Conservation (phyloP, 37 sponge, comb jelly and placozoan species). For the Hexactinellida sp. region DNA sequence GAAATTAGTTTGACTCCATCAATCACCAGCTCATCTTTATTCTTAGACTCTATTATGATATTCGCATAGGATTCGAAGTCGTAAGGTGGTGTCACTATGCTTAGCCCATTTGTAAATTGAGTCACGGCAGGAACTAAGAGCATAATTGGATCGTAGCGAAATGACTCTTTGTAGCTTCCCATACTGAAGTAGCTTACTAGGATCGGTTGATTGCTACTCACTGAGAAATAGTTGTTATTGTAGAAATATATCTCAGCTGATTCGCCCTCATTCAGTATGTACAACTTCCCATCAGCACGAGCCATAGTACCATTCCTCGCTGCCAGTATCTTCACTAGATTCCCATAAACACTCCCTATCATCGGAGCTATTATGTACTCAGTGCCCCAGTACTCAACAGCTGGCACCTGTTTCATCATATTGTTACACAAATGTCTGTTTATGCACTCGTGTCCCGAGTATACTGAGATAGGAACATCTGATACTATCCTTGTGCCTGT, state of each 20-base stretch:
- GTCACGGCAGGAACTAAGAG: neutral
- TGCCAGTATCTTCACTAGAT: neutral
- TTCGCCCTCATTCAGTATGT: neutral
- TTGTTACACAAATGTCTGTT: neutral
- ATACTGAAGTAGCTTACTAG: slow-evolving; percentile 7
- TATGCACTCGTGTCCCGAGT: neutral
- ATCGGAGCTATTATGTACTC: slow-evolving; percentile 11
- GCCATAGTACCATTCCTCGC: neutral
- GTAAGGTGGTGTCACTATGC: neutral
- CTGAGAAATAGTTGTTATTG: slow-evolving; percentile 1
- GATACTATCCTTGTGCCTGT: neutral
- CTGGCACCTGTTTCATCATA: slow-evolving; percentile 10
- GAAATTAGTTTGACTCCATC: slow-evolving; percentile 5
- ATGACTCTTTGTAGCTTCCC: slow-evolving; percentile 10
- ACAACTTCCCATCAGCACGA: neutral
- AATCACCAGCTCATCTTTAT: slow-evolving; percentile 5
- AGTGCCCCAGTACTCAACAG: neutral
- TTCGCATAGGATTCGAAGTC: slow-evolving; percentile 5
- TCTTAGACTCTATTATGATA: neutral
- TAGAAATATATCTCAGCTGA: slow-evolving; percentile 17
- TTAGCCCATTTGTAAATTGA: neutral
- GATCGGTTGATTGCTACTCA: neutral
- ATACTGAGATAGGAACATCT: slow-evolving; percentile 1
- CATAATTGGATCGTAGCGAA: neutral
- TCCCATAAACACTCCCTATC: neutral